phyloP scores from a whole-genome alignment of 2,113 vertebrate genomes.

The Macrotus californicus region DNA sequence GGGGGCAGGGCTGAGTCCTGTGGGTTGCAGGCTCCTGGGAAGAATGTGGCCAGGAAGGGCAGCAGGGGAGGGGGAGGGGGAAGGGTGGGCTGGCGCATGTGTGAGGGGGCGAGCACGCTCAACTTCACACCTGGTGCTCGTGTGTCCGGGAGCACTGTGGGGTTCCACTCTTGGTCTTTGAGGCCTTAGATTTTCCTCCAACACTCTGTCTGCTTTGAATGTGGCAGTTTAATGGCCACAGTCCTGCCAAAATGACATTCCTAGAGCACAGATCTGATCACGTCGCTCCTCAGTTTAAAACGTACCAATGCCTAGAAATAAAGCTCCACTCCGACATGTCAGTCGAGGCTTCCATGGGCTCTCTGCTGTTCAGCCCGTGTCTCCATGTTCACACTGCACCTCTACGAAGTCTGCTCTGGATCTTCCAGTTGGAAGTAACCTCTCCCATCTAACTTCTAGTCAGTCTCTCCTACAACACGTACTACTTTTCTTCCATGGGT shows the following conservation, averaged over 20 bases:
- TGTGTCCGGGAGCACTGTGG: fast-evolving
- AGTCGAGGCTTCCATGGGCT: background rate
- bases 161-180: background rate
- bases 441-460: background rate
- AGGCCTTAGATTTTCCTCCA: background rate
- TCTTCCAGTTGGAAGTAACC: background rate
- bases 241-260: background rate
- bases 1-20: background rate
- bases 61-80: fast-evolving
- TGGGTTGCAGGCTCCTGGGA: background rate
- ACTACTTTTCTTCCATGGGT: background rate
- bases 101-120: background rate
- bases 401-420: background rate
- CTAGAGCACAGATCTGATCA: background rate
- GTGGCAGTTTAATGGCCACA: background rate
- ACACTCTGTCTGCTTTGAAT: background rate
- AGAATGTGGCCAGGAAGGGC: fast-evolving
- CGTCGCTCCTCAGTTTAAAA: background rate
- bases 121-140: fast-evolving
- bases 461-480: background rate
- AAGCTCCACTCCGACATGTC: background rate
- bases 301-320: background rate
- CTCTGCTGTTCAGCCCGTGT: background rate
- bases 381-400: background rate
- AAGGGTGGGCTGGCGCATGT: fast-evolving